These are phyloP conservation scores for Tenualosa ilisha DNA, from an alignment of 2,797 vertebrate genomes.

Conservation along the genomic window DNA sequence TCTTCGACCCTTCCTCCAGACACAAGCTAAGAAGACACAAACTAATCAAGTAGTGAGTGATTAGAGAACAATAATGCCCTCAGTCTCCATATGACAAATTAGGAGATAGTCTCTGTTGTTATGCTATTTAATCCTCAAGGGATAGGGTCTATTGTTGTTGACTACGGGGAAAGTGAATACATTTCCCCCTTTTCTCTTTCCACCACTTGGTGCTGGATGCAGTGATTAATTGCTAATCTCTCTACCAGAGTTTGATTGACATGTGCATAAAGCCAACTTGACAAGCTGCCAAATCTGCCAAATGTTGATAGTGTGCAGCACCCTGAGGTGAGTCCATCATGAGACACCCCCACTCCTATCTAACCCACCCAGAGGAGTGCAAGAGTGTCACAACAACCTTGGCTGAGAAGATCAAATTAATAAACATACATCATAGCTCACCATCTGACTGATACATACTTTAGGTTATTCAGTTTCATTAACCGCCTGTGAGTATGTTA, in stretches of 20 bases:
- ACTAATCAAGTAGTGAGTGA: neutral
- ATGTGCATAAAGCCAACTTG: constrained; percentile 37
- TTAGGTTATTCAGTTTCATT: neutral
- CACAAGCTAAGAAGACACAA: neutral
- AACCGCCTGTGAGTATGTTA: neutral
- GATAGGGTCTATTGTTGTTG: constrained; percentile 26
- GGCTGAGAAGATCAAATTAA: constrained; percentile 8
- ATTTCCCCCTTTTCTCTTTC: neutral
- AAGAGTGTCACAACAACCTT: constrained; percentile 15
- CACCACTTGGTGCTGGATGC: constrained; percentile 31
- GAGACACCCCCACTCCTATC: neutral
- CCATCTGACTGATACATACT: neutral
- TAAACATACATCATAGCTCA: constrained; percentile 2
- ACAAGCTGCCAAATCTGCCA: constrained; percentile 37
- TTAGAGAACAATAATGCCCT: constrained; percentile 21
- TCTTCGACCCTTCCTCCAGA: neutral
- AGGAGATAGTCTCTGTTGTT: constrained; percentile 33
- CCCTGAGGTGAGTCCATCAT: constrained; percentile 19
- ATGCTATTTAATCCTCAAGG: constrained; percentile 20
- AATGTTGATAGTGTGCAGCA: constrained; percentile 29
- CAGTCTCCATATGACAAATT: constrained; percentile 33
- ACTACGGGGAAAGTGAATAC: constrained; percentile 35
- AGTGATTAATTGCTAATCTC: constrained; percentile 52
- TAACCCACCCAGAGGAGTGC: neutral
- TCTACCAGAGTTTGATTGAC: constrained; percentile 41